Conservation (phyloP, 2,113 vertebrate genomes). For the Typhlomys cinereus region DNA sequence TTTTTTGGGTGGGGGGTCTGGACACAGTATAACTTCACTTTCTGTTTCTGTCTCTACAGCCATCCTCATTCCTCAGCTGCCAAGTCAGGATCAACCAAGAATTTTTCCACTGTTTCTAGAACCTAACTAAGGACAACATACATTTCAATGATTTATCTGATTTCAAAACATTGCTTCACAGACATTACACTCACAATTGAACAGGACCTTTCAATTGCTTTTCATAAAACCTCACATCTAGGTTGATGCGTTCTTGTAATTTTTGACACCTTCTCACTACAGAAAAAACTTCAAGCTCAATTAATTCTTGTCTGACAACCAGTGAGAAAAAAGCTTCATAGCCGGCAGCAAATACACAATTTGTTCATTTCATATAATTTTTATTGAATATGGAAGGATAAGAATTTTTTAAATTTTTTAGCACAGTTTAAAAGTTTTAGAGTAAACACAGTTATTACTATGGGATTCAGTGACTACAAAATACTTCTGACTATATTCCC, state of each 20-base stretch:
- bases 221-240: not conserved
- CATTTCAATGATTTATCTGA: constrained; percentile 16
- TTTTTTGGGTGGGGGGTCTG: not conserved
- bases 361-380: not conserved
- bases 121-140: not conserved
- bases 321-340: not conserved
- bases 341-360: not conserved
- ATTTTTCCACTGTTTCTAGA: not conserved
- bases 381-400: not conserved
- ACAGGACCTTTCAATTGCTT: not conserved
- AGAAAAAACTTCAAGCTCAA: not conserved
- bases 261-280: not conserved
- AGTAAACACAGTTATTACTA: not conserved
- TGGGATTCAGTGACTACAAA: not conserved
- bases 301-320: not conserved
- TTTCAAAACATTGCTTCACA: constrained; percentile 1
- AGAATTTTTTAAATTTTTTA: not conserved
- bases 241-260: not conserved
- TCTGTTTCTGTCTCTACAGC: not conserved
- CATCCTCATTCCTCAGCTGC: not conserved
- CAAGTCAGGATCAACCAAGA: not conserved
- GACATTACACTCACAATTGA: not conserved
- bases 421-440: not conserved
- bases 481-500: not conserved
- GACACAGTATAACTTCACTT: not conserved